Evolutionary conservation across 2,797 vertebrate species (phyloP).

Genomic region (Esox masquinongy): DNA sequence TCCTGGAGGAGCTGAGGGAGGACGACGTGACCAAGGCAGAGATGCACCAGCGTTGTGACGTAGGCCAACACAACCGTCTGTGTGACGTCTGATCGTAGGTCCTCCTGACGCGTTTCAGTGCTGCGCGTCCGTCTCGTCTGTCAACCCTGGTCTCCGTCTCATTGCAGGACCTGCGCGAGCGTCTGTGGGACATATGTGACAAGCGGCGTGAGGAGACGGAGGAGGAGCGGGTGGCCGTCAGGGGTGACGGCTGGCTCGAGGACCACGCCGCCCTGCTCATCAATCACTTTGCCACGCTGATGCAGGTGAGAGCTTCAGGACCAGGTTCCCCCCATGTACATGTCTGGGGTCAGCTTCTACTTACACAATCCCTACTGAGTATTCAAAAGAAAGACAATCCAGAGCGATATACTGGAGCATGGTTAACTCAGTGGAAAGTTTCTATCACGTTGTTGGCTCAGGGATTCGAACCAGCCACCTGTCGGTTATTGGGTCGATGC

Average conservation of each 20-base stretch:
- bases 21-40: constrained; percentile 90
- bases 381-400: too few species aligned
- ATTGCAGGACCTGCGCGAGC: constrained; percentile 82
- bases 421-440: too few species aligned
- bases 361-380: too few species aligned
- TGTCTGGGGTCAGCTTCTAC: too few species aligned
- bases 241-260: constrained; percentile 81
- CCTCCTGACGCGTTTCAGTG: background rate
- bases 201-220: constrained; percentile 81
- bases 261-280: constrained; percentile 71
- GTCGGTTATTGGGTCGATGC: too few species aligned
- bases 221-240: constrained; percentile 73
- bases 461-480: too few species aligned
- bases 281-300: constrained; percentile 84
- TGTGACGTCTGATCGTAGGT: background rate
- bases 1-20: constrained; percentile 81
- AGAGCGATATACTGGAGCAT: too few species aligned
- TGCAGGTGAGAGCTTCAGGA: constrained; percentile 75
- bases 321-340: too few species aligned
- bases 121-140: background rate
- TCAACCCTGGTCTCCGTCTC: background rate
- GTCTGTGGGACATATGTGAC: constrained; percentile 87
- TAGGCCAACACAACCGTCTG: constrained; percentile 50
- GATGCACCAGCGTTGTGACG: constrained; percentile 86
- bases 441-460: too few species aligned